A percentile compares a stretch with the other conserved stretches of the same genome.
These are phyloP conservation scores for Andrena praecox DNA, from an alignment of 2,888 invertebrate genomes.

Conservation along the genomic window DNA sequence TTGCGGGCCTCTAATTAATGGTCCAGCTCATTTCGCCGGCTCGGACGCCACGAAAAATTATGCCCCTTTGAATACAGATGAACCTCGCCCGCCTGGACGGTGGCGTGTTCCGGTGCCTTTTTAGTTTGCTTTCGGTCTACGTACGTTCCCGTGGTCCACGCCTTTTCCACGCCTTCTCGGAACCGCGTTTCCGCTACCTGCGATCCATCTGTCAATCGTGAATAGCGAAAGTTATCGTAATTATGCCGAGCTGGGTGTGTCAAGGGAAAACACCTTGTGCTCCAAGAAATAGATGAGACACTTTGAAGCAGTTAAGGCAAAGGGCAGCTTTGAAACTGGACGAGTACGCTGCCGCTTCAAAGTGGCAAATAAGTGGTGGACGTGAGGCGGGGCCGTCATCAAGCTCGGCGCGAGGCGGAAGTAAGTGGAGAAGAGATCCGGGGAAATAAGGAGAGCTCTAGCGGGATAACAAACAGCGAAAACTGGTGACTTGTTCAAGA, in stretches of 20 bases:
- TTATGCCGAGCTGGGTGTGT: not conserved
- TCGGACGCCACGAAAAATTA: slow-evolving; percentile 74
- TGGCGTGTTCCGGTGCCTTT: slow-evolving; percentile 31
- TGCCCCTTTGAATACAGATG: slow-evolving; percentile 74
- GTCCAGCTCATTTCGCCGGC: slow-evolving; percentile 66
- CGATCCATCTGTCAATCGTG: not conserved
- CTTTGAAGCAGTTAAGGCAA: not conserved
- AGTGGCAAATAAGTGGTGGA: not conserved
- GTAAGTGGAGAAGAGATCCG: slow-evolving; percentile 51
- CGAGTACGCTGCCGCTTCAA: not conserved
- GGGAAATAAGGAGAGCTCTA: slow-evolving; percentile 53
- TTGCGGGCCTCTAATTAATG: slow-evolving; percentile 77
- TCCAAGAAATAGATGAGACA: not conserved
- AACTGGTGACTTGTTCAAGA: slow-evolving; percentile 71
- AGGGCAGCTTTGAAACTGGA: not conserved
- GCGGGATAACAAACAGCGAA: slow-evolving; percentile 73
- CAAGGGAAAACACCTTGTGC: not conserved
- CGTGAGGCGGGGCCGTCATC: slow-evolving; percentile 42
- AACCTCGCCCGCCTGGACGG: slow-evolving; percentile 52
- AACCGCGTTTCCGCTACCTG: not conserved
- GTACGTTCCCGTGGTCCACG: slow-evolving; percentile 12
- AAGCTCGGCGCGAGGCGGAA: slow-evolving; percentile 53
- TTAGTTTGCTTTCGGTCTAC: slow-evolving; percentile 41
- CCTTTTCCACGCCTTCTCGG: slow-evolving; percentile 3
- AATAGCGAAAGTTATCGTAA: not conserved